Percentiles rank a stretch among this genome's conserved stretches.
phyloP scores from a whole-genome alignment of 2,888 invertebrate genomes.

The Teinopalpus imperialis region DNA sequence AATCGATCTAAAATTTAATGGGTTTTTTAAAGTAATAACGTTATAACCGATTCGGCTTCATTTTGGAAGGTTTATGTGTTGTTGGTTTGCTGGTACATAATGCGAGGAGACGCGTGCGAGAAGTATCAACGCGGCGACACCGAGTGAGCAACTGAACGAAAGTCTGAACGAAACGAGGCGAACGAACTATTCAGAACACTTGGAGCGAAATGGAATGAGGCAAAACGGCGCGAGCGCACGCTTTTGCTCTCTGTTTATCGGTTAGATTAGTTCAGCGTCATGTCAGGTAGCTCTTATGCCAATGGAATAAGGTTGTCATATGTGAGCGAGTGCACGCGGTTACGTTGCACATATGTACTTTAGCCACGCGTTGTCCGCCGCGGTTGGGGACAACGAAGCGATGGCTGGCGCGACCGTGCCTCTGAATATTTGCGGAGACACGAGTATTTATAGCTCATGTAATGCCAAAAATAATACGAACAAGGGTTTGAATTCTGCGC shows the following conservation, averaged over 20 bases:
- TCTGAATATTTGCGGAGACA: slow-evolving; percentile 61
- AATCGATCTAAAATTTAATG: slow-evolving; percentile 76
- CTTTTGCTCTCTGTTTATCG: slow-evolving; percentile 78
- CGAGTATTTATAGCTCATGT: slow-evolving; percentile 65
- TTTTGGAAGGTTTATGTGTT: slow-evolving; percentile 80
- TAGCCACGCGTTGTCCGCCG: slow-evolving; percentile 40
- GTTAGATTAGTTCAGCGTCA: slow-evolving; percentile 44
- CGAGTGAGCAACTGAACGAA: slow-evolving; percentile 73
- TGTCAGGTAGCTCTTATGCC: slow-evolving; percentile 60
- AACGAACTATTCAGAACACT: slow-evolving; percentile 66
- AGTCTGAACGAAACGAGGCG: slow-evolving; percentile 43
- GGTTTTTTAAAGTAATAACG: slow-evolving; percentile 65
- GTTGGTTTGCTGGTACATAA: slow-evolving; percentile 76
- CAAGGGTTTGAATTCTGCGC: slow-evolving; percentile 56
- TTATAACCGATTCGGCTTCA: slow-evolving; percentile 81
- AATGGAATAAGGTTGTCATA: slow-evolving; percentile 73
- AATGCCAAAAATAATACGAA: slow-evolving; percentile 64
- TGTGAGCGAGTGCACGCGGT: slow-evolving; percentile 40
- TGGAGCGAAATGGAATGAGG: slow-evolving; percentile 66
- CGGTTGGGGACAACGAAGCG: slow-evolving; percentile 36
- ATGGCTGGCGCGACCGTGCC: slow-evolving; percentile 38
- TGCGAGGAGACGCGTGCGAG: slow-evolving; percentile 63
- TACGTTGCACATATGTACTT: slow-evolving; percentile 40
- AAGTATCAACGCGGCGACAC: slow-evolving; percentile 66
- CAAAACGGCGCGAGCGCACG: slow-evolving; percentile 76